These are phyloP conservation scores for Tinamus major DNA, from an alignment of 2,797 vertebrate genomes.

Conservation along the genomic window DNA sequence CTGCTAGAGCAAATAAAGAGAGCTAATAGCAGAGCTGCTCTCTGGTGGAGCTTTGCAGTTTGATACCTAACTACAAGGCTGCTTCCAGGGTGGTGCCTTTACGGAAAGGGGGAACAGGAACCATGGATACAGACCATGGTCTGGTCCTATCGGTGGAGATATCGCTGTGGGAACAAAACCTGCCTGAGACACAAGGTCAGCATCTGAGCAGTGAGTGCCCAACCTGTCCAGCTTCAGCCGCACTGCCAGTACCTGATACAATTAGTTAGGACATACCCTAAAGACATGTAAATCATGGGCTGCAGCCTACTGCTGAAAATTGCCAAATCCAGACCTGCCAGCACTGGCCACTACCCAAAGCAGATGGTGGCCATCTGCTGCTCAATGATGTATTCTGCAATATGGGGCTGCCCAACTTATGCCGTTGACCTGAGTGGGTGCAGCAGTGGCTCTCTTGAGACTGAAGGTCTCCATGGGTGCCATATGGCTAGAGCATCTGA, in stretches of 20 bases:
- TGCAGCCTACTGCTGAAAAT: background rate
- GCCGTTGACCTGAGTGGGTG: rapidly evolving
- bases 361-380: rapidly evolving
- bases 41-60: background rate
- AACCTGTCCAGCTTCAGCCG: background rate
- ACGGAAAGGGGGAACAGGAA: background rate
- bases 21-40: background rate
- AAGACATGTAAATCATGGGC: background rate
- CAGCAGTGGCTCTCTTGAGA: background rate
- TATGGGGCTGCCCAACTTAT: background rate
- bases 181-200: background rate
- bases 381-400: background rate
- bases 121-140: background rate
- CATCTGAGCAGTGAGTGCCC: rapidly evolving
- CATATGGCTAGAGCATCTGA: background rate
- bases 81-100: rapidly evolving
- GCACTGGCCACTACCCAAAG: background rate
- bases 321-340: background rate
- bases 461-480: background rate
- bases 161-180: background rate
- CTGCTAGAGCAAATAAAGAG: conserved; percentile 6
- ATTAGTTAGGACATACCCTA: background rate
- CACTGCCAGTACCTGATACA: background rate
- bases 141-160: background rate
- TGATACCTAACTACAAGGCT: background rate